Evolutionary conservation across 2,113 vertebrate genomes (phyloP).

Genomic region (Brachyhypopomus gauderio): DNA sequence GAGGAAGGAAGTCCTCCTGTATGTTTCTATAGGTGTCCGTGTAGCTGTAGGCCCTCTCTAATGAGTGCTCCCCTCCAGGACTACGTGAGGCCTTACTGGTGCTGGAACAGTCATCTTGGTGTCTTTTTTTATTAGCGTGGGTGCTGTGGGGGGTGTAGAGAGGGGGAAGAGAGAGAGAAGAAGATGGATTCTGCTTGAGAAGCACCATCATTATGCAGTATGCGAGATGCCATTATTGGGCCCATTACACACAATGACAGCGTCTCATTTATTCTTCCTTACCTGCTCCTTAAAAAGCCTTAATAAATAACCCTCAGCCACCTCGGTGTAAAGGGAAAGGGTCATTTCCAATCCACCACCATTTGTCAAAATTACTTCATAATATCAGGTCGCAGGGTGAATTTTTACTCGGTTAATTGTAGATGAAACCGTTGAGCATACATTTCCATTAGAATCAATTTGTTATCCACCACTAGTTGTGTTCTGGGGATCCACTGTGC

Average conservation of each 20-base stretch:
- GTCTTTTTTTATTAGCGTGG: background rate
- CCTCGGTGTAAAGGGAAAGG: slow-evolving; percentile 66
- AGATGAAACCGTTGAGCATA: slow-evolving; percentile 66
- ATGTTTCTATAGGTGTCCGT: no score
- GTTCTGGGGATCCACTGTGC: slow-evolving; percentile 4
- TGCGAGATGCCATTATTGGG: slow-evolving; percentile 76
- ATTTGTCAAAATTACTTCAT: slow-evolving; percentile 81
- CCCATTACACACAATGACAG: slow-evolving; percentile 80
- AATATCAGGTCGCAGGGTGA: slow-evolving; percentile 68
- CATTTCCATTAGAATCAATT: slow-evolving; percentile 74
- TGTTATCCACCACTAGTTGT: slow-evolving; percentile 60
- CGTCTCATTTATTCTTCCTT: slow-evolving; percentile 74
- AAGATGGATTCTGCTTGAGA: slow-evolving; percentile 54
- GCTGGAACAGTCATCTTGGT: slow-evolving; percentile 5
- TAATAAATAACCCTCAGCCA: slow-evolving; percentile 72
- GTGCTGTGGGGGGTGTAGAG: background rate
- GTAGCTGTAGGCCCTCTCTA: no score
- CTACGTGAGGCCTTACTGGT: background rate
- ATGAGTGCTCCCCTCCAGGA: background rate
- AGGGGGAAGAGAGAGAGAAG: background rate
- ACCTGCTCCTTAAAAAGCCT: slow-evolving; percentile 76
- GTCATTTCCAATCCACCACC: slow-evolving; percentile 69
- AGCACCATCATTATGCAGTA: slow-evolving; percentile 70
- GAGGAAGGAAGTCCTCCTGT: no score
- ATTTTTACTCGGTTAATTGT: slow-evolving; percentile 76